These are phyloP conservation scores for Mechanitis messenoides DNA, from an alignment of 2,888 invertebrate genomes.

Conservation along the genomic window DNA sequence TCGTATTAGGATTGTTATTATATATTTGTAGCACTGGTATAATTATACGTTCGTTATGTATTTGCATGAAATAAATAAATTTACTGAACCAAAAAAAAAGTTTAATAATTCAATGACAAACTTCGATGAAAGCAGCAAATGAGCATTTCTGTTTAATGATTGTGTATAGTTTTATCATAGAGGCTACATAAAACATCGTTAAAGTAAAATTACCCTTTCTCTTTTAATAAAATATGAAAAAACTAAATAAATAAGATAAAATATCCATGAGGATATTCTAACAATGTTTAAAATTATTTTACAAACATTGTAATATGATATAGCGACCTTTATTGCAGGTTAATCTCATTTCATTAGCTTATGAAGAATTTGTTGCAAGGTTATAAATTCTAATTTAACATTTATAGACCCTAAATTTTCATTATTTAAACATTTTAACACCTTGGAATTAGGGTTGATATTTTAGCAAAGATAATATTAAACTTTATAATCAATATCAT, in stretches of 20 bases:
- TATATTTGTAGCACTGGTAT: not conserved
- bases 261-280: not conserved
- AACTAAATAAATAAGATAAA: too few species aligned
- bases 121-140: too few species aligned
- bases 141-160: too few species aligned
- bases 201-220: too few species aligned
- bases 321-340: conserved; percentile 11
- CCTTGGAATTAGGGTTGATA: conserved; percentile 1
- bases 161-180: too few species aligned
- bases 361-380: conserved; percentile 16
- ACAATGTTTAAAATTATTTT: not conserved
- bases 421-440: conserved; percentile 12
- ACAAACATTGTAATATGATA: conserved; percentile 6
- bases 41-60: not conserved
- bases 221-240: too few species aligned
- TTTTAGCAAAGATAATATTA: not conserved
- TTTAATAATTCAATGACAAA: too few species aligned
- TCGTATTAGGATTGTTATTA: conserved; percentile 8
- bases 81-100: too few species aligned
- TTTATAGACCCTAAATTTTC: conserved; percentile 20
- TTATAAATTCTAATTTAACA: conserved; percentile 21
- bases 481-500: not conserved
- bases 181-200: too few species aligned
- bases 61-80: too few species aligned
- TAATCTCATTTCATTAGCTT: conserved; percentile 19